phyloP scores from a whole-genome alignment of 2,797 vertebrate genomes.

The Zalophus californianus region DNA sequence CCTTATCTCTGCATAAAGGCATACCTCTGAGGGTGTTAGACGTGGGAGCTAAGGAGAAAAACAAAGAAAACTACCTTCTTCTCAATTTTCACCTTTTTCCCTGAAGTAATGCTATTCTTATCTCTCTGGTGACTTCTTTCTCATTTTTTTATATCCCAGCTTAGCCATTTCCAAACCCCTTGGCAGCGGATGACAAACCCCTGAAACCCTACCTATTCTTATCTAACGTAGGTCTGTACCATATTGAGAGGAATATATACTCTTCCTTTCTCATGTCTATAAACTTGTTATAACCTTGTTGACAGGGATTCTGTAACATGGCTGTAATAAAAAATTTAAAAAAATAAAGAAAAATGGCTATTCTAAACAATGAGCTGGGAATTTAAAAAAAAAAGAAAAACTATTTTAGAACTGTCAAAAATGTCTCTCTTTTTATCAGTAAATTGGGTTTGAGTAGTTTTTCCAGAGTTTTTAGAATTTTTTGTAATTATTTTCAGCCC shows the following conservation, averaged over 20 bases:
- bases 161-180: background rate
- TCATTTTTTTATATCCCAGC: background rate
- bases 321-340: background rate
- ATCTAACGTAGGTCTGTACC: fast-evolving
- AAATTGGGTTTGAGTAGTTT: background rate
- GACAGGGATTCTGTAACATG: background rate
- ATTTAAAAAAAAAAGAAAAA: background rate
- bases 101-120: background rate
- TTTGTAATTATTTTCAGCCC: background rate
- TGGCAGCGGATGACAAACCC: background rate
- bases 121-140: background rate
- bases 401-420: background rate
- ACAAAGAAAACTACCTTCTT: background rate
- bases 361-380: background rate
- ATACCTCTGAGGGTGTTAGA: background rate
- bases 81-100: too few relatives aligned
- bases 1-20: background rate
- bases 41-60: background rate
- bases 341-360: background rate
- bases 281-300: background rate
- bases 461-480: background rate
- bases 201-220: background rate
- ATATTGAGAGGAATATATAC: background rate
- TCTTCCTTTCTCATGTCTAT: background rate
- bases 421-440: background rate